Base-by-base conservation (phyloP, 1,140 invertebrate genomes). In the Neuroterus valhalla region DNA sequence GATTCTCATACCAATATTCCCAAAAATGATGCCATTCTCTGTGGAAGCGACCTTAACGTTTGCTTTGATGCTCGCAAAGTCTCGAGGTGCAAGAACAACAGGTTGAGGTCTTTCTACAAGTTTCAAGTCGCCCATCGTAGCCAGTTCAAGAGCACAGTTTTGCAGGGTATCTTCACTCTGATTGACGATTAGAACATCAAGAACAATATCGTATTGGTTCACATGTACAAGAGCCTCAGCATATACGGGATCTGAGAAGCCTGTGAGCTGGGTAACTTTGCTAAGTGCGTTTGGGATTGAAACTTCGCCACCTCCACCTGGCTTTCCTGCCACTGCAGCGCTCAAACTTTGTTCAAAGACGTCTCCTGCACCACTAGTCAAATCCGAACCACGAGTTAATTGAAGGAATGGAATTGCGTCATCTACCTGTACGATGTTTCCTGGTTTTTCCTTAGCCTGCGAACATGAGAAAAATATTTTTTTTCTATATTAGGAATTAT, bases 11-110 rank as follows among this genome's bases (percentile, higher is more conserved):
- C 96, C 96, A 84, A 99, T 99, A 88, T 99, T 99, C 74, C 99
- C 98, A 92, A 99, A 99, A 76, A 99, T 99, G 75, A 99, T 98
- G 68, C 98, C 98, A 91, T 99, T 99, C 90, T 99, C 98, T 10
- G 98, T 99, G 1, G 98, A 99, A 0, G 98, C 96, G 4, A 94
- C 92, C 91, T 98, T 98, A 12, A 98, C 97, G 87, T 97, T 98
- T 0, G 98, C 98, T 88, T 99, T 98, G 76, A 99, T 99, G 86
- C 98, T 98, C 79, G 97, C 96, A 89, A 99, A 99, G 91, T 99
- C 98, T 84, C 98, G 94, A 3, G 98, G 97, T 12, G 96, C 98
- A 48, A 99, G 91, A 44, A 99, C 98, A 48, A 99, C 94, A 3
- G 98, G 96, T 82, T 96, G 95, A 5, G 98, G 98, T 85, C 99